A percentile compares a stretch with the other conserved stretches of the same genome.
phyloP scores from a whole-genome alignment of 2,797 vertebrate genomes.

The Sebastes umbrosus region DNA sequence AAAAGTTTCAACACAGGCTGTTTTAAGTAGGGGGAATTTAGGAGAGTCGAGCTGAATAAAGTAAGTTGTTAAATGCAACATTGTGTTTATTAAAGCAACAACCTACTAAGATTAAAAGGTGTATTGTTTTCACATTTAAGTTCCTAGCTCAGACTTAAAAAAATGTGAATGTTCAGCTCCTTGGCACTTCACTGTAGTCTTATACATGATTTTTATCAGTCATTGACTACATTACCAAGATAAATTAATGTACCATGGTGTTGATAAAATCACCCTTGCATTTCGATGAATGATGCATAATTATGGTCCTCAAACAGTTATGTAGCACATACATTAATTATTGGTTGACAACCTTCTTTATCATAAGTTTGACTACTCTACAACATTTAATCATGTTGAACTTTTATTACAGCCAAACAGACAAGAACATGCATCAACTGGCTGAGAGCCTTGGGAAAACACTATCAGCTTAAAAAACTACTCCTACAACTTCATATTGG shows the following conservation, averaged over 20 bases:
- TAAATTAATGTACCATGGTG: background rate
- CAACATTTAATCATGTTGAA: background rate
- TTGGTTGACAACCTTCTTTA: background rate
- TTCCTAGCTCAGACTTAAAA: too few relatives aligned
- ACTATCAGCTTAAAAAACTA: background rate
- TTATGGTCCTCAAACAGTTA: background rate
- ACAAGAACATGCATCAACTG: background rate
- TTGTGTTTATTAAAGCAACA: too few relatives aligned
- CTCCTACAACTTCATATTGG: background rate
- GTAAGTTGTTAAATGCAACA: too few relatives aligned
- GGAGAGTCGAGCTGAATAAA: too few relatives aligned
- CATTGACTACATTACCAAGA: background rate
- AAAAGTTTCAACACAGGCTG: too few relatives aligned
- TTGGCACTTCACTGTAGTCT: background rate
- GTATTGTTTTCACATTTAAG: too few relatives aligned
- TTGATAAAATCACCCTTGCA: background rate
- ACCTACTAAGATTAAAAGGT: too few relatives aligned
- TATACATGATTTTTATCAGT: background rate
- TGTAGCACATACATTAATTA: background rate
- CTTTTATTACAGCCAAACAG: background rate
- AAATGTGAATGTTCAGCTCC: too few relatives aligned
- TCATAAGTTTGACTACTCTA: background rate
- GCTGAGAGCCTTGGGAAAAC: background rate
- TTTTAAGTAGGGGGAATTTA: too few relatives aligned
- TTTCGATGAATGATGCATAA: background rate